These are phyloP conservation scores for Stomorhina lunata DNA, from an alignment of 2,888 invertebrate species.

Conservation along the genomic window DNA sequence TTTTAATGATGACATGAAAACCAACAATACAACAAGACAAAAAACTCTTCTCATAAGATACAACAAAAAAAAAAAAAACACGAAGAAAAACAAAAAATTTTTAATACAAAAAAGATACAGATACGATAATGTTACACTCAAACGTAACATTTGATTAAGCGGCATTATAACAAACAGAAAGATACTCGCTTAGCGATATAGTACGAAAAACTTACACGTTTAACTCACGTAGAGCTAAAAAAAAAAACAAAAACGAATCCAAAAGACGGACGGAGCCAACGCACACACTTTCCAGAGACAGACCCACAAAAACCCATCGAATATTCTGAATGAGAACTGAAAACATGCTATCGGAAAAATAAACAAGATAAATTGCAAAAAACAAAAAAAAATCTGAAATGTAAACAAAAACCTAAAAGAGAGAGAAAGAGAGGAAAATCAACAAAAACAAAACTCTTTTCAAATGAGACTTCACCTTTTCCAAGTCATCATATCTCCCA, in stretches of 20 bases:
- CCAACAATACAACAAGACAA: neutral
- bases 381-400: slow-evolving; percentile 24
- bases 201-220: slow-evolving; percentile 4
- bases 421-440: neutral
- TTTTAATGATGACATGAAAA: too few species aligned
- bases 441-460: neutral
- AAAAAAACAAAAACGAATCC: neutral
- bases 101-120: slow-evolving; percentile 37
- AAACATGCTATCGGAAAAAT: neutral
- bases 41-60: too few species aligned
- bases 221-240: slow-evolving; percentile 10
- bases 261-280: neutral
- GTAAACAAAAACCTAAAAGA: slow-evolving; percentile 47
- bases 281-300: neutral
- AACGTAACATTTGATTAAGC: slow-evolving; percentile 54
- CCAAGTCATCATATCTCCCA: neutral
- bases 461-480: neutral
- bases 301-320: slow-evolving; percentile 13
- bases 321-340: slow-evolving; percentile 19
- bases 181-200: neutral
- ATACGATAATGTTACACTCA: slow-evolving; percentile 50
- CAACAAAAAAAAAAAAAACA: neutral
- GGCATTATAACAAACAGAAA: slow-evolving; percentile 43
- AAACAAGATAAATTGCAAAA: neutral
- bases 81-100: neutral